Evolutionary conservation across 2,113 vertebrate species (phyloP).

Genomic region (Nycticebus coucang): DNA sequence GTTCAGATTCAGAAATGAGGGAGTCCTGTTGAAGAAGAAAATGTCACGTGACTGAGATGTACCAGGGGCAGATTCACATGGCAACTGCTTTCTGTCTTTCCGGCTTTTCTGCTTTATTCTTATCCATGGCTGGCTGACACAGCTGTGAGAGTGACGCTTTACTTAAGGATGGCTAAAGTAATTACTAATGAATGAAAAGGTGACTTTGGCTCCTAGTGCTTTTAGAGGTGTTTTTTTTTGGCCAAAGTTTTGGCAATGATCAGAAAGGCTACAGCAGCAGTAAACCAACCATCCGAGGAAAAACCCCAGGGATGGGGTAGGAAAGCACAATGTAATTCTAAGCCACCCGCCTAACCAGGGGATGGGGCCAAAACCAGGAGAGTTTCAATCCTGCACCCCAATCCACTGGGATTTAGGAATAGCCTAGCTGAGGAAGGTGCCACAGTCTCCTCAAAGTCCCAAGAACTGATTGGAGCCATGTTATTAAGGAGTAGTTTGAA

Average conservation of each 20-base stretch:
- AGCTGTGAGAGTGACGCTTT: not conserved
- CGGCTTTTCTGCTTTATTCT: slow-evolving; percentile 9
- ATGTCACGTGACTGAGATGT: not conserved
- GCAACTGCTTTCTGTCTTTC: not conserved
- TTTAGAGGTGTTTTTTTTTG: not conserved
- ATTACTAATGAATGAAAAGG: not conserved
- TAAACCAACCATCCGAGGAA: not conserved
- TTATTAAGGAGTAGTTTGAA: not conserved
- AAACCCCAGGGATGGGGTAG: not conserved
- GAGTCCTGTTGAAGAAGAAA: slow-evolving; percentile 88
- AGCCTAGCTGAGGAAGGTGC: not conserved
- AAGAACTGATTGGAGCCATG: not conserved
- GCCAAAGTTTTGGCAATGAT: not conserved
- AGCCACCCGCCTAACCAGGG: not conserved
- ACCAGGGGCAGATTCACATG: too few relatives aligned
- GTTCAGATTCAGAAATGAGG: slow-evolving; percentile 90
- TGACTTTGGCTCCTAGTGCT: not conserved
- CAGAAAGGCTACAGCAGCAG: not conserved
- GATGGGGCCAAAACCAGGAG: not conserved
- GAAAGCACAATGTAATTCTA: not conserved
- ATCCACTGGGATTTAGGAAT: not conserved
- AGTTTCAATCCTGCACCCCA: not conserved
- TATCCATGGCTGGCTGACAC: not conserved
- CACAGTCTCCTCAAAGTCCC: not conserved
- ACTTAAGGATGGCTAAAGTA: not conserved